phyloP scores from a whole-genome alignment of 2,888 invertebrate genomes.

The Acleris holmiana region DNA sequence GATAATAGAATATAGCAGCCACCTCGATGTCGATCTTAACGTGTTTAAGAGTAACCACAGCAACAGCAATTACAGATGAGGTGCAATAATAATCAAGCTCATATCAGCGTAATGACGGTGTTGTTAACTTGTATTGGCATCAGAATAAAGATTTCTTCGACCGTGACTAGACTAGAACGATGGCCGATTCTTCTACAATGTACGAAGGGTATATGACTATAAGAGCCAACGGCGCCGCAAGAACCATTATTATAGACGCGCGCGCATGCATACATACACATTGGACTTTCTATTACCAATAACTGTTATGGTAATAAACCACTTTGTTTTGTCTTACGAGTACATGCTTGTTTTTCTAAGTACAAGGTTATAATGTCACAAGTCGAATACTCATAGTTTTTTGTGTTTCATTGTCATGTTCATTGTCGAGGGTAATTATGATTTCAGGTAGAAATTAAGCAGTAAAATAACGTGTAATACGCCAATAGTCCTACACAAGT shows the following conservation, averaged over 20 bases:
- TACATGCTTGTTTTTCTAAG: not conserved
- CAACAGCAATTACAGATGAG: too few relatives aligned
- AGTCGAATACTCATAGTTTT: not conserved
- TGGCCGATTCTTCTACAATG: constrained; percentile 1
- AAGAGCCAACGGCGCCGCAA: constrained; percentile 24
- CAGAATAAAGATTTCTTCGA: not conserved
- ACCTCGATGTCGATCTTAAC: too few relatives aligned
- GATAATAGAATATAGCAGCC: too few relatives aligned
- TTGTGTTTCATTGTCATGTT: not conserved
- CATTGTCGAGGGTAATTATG: not conserved
- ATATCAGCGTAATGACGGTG: not conserved
- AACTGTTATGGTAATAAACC: constrained; percentile 13
- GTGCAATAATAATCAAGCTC: too few relatives aligned
- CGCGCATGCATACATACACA: constrained; percentile 28
- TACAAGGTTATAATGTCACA: constrained; percentile 3
- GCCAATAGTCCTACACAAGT: too few relatives aligned
- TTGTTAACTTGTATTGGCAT: not conserved
- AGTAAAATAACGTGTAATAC: not conserved
- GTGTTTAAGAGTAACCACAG: too few relatives aligned
- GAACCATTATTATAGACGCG: constrained; percentile 27
- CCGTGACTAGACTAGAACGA: constrained; percentile 6
- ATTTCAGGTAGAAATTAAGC: not conserved
- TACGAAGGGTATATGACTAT: constrained; percentile 12
- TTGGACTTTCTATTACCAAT: constrained; percentile 25
- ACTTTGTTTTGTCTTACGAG: constrained; percentile 16